Conservation (phyloP, 2,888 invertebrate species). For the Flabesymbios commensalis region DNA sequence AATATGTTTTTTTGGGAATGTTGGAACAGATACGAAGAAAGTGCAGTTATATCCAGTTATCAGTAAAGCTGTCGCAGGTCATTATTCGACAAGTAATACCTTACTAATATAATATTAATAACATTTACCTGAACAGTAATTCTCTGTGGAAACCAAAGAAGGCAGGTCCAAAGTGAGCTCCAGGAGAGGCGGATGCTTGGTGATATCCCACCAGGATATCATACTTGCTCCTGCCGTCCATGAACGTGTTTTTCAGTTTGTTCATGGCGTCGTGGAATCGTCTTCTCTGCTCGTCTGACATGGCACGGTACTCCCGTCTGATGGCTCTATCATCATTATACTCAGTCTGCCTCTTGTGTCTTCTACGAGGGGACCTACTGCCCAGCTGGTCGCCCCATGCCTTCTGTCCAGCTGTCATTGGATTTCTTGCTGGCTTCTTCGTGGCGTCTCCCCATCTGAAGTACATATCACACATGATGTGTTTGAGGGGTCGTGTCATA, state of each 20-base stretch:
- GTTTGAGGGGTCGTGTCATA: no score
- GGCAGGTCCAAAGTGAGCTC: conserved; percentile 33
- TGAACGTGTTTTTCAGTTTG: conserved; percentile 8
- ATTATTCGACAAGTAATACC: no score
- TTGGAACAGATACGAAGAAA: no score
- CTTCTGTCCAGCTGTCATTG: neutral
- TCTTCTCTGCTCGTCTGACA: conserved; percentile 8
- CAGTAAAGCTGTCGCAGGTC: no score
- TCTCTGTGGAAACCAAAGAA: conserved; percentile 29
- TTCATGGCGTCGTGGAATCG: conserved; percentile 21
- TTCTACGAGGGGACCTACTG: neutral
- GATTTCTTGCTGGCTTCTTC: neutral
- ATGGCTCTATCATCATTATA: neutral
- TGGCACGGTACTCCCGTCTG: conserved; percentile 22
- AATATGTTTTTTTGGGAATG: no score
- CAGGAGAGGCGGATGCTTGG: conserved; percentile 22
- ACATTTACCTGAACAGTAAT: conserved; percentile 21
- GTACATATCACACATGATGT: conserved; percentile 1
- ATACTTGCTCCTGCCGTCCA: conserved; percentile 13
- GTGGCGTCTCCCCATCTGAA: neutral
- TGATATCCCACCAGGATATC: conserved; percentile 21
- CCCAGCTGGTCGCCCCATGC: neutral
- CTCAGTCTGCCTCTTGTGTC: neutral
- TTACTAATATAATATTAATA: no score
- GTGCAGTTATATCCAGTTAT: no score